phyloP scores from a whole-genome alignment of 1,140 invertebrate genomes.

The Drosophila orosa region DNA sequence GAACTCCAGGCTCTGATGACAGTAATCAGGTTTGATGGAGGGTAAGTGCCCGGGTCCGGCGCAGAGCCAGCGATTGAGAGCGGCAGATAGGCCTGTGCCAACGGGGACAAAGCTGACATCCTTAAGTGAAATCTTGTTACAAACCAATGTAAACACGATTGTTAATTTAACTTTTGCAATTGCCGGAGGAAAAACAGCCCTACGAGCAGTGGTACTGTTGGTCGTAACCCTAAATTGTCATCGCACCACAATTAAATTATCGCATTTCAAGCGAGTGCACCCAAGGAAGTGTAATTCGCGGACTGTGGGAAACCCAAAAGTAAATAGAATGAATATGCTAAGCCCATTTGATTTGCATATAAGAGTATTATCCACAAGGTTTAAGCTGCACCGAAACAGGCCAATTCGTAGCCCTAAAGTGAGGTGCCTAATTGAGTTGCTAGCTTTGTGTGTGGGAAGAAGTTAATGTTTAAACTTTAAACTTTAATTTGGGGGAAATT shows the following conservation, averaged over 20 bases:
- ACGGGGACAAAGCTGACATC: conserved; percentile 71
- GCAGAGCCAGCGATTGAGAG: conserved; percentile 21
- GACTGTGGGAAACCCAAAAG: conserved; percentile 72
- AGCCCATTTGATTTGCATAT: conserved; percentile 73
- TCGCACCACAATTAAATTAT: conserved; percentile 82
- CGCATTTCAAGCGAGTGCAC: conserved; percentile 75
- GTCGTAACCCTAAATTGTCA: conserved; percentile 44
- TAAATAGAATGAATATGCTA: conserved; percentile 46
- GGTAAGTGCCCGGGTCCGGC: conserved; percentile 47
- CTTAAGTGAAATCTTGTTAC: conserved; percentile 84
- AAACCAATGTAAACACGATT: conserved; percentile 84
- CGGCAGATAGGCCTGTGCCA: conserved; percentile 28
- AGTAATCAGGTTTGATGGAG: conserved; percentile 81
- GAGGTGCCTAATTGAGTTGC: conserved; percentile 10
- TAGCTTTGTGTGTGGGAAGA: background rate
- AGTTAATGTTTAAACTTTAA: background rate
- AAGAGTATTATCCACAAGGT: conserved; percentile 1
- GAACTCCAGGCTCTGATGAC: conserved; percentile 61
- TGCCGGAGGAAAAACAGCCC: conserved; percentile 46
- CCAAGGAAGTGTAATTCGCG: conserved; percentile 41
- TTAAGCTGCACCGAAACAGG: conserved; percentile 21
- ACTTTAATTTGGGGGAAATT: background rate
- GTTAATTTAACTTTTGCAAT: conserved; percentile 82
- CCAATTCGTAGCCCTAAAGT: conserved; percentile 30
- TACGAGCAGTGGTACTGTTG: conserved; percentile 2